Base-by-base conservation (phyloP, 2,888 invertebrate genomes). In the Allacma fusca region DNA sequence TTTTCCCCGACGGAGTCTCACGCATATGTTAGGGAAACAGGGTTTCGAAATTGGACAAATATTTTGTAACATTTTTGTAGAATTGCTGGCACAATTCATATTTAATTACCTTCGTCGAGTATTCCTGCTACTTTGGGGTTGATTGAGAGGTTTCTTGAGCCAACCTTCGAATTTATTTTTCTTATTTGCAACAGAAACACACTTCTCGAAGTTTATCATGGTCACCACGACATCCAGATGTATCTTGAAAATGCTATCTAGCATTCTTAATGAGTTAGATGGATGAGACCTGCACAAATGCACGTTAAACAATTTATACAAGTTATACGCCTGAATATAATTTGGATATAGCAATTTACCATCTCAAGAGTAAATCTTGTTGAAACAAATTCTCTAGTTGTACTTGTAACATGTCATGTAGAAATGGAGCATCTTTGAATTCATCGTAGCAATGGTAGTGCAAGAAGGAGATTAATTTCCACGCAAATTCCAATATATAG, bases 191-290 rank as follows among this genome's bases (percentile, higher is more conserved):
- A 76, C 81, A 28, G 75, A 62, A n/a, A 81, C 76, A 73, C 82
- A 82, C 40, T 77, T 74, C 43, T 82, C 81, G 43, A 82, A 81
- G 69, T 82, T 82, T 26, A 75, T 76, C 82, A 82, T 82, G 19
- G 75, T 73, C 1, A 70, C 34, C 23, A 79, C 80, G 40, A 82
- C 40, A 40, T 80, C 78, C n/a, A 82, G 75, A 62, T 81, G 81
- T 1, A 70, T 71, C 40, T 80, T 79, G 34, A 82, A 81, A 1
- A 81, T 73, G n/a, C 77, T 68, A 13, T 76, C 64, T 28, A 81
- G 80, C 81, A 82, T 81, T 19, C 72, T 68, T 21, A 80, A 79
- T 4, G 82, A 80, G 5, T 76, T 77, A 26, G 79, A 76, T 0
- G 82, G 82, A 64, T 82, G 80, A 16, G 76, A 78, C 82, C 82